phyloP scores from a whole-genome alignment of 2,888 invertebrate genomes.

The Coelopa pilipes region DNA sequence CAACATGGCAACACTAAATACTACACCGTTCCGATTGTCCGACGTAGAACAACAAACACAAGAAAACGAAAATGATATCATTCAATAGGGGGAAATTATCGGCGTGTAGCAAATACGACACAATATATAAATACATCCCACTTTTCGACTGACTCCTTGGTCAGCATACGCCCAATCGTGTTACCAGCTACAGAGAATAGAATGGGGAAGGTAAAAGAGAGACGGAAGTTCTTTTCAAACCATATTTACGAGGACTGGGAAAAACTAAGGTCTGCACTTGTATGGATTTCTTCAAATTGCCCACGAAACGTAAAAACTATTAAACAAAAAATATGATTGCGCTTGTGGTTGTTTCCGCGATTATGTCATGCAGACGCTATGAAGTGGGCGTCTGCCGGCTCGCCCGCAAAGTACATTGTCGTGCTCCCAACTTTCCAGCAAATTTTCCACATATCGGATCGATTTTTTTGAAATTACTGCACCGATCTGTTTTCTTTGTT shows the following conservation, averaged over 20 bases:
- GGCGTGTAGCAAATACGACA: background rate
- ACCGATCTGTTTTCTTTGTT: background rate
- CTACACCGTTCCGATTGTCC: background rate
- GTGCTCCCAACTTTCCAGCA: too few species aligned
- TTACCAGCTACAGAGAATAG: background rate
- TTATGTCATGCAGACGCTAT: slow-evolving; percentile 21
- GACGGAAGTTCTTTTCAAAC: background rate
- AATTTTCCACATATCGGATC: too few species aligned
- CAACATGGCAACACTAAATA: background rate
- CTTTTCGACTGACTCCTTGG: background rate
- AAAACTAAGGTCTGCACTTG: too few species aligned
- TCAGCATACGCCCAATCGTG: background rate
- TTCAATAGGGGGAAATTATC: slow-evolving; percentile 3
- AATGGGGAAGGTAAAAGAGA: background rate
- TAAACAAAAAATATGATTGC: background rate
- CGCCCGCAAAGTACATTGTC: too few species aligned
- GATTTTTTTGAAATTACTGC: background rate
- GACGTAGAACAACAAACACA: background rate
- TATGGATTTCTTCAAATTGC: background rate
- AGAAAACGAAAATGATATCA: background rate
- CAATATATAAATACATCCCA: too few species aligned
- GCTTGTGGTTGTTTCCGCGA: slow-evolving; percentile 8
- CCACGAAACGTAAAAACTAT: background rate
- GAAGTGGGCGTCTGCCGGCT: slow-evolving; percentile 24
- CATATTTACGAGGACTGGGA: background rate